A percentile compares a stretch with the other conserved stretches of the same genome.
phyloP scores from a whole-genome alignment of 2,888 invertebrate genomes.

The Acanthopleura granulata region DNA sequence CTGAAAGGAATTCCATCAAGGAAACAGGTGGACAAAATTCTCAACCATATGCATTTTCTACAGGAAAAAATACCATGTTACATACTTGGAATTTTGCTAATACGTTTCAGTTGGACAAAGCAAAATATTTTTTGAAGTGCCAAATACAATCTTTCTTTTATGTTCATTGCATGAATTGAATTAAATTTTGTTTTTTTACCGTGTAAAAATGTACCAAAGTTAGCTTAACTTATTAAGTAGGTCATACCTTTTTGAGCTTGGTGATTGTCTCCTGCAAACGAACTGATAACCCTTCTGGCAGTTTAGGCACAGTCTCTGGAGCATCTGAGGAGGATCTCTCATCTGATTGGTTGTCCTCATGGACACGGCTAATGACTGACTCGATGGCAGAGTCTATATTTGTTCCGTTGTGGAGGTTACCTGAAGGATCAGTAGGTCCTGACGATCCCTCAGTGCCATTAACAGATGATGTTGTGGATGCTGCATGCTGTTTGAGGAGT shows the following conservation, averaged over 20 bases:
- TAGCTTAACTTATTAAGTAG: too few species aligned
- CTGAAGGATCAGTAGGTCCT: background rate
- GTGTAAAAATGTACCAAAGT: too few species aligned
- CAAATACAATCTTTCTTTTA: too few species aligned
- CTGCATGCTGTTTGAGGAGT: constrained; percentile 58
- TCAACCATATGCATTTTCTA: too few species aligned
- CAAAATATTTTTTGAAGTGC: too few species aligned
- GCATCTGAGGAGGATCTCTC: constrained; percentile 38
- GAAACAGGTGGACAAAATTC: too few species aligned
- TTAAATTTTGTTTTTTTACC: too few species aligned
- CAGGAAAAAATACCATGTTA: too few species aligned
- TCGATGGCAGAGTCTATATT: constrained; percentile 44
- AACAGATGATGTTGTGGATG: constrained; percentile 33
- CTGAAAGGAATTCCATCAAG: too few species aligned
- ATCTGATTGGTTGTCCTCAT: constrained; percentile 63
- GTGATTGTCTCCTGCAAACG: constrained; percentile 71
- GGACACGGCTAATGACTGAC: constrained; percentile 35
- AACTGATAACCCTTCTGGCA: constrained; percentile 71
- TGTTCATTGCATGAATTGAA: too few species aligned
- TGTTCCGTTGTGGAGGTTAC: background rate
- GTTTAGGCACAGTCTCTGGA: constrained; percentile 44
- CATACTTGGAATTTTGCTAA: too few species aligned
- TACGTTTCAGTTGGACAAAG: too few species aligned
- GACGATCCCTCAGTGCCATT: constrained; percentile 20
- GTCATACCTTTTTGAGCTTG: constrained; percentile 68